Base-by-base conservation (phyloP, 2,888 invertebrate species). In the Meteorus cinctellus region DNA sequence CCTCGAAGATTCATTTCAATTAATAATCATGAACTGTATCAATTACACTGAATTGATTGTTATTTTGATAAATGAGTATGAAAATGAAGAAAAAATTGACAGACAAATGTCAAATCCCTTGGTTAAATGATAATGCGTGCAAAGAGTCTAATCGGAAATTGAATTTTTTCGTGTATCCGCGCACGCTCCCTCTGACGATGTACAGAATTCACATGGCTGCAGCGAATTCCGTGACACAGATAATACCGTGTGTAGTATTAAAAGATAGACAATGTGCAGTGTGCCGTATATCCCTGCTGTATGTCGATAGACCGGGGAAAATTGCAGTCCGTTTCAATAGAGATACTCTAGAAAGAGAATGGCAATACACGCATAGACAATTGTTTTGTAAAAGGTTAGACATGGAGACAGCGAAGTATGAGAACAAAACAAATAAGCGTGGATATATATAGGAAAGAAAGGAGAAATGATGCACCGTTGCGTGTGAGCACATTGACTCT, bases 391-490 rank as follows among this genome's bases (percentile, higher is more conserved):
- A 4, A 48, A 19, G 55, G 55, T 55, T 55, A 55, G 55, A 55
- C 8, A 55, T 19, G 19, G 55, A 19, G n/a, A 19, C 55, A 55
- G 10, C 34, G 19, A 12, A 70, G 29, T 16, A 69, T 16, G 3
- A 12, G 41, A 70, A 16, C 16, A 55, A 70, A 70, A 60, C 59
- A 60, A 70, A 70, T 27, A 69, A 69, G 45, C 41, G 45, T 29
- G 48, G 16, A 19, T 55, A 4, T 6, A 8, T 55, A 55, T 55
- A 55, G n/a, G 16, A 48, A 48, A n/a, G 48, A n/a, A 14, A n/a
- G n/a, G 14, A 48, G 14, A 16, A 4, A 48, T 16, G 2, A 70
- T 76, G 66, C 55, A 75, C 70, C 79, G 78, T 81, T 78, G 80
- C 80, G 80, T 81, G 80, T 51, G 77, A 36, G 72, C 55, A 71